A percentile compares a stretch with the other conserved stretches of the same genome.
These are phyloP conservation scores for Andrena hattorfiana DNA, from an alignment of 2,888 invertebrate genomes.

Conservation along the genomic window DNA sequence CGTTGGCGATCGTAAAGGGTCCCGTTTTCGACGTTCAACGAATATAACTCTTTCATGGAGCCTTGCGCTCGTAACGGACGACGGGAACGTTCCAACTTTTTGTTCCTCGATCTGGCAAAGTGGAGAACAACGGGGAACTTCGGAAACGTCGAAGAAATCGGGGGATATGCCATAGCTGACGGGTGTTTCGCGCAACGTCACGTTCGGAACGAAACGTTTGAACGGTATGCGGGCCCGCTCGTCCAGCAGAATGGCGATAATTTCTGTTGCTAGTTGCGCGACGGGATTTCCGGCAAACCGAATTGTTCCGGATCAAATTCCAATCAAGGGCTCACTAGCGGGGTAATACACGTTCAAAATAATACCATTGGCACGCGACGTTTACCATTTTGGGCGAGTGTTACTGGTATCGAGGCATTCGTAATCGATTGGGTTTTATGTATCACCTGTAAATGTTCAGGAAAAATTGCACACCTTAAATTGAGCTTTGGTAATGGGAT, in stretches of 20 bases:
- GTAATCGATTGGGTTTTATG: neutral
- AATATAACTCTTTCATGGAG: neutral
- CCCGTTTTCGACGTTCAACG: slow-evolving; percentile 41
- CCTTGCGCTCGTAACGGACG: neutral
- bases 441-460: neutral
- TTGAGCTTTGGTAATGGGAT: too few species aligned
- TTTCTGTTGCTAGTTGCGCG: slow-evolving; percentile 29
- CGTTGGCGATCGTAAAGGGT: slow-evolving; percentile 30
- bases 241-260: slow-evolving; percentile 44
- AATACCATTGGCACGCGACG: neutral
- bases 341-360: slow-evolving; percentile 36
- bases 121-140: neutral
- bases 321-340: neutral
- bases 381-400: neutral
- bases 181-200: neutral
- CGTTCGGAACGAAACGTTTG: slow-evolving; percentile 28
- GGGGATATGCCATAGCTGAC: neutral
- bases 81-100: neutral
- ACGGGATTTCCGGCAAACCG: slow-evolving; percentile 40
- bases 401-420: neutral
- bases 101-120: neutral
- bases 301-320: slow-evolving; percentile 23
- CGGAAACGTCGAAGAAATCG: slow-evolving; percentile 1
- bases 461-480: too few species aligned
- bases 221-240: slow-evolving; percentile 32